Evolutionary conservation across 2,113 vertebrate genomes (phyloP).

Genomic region (Nannospalax galili): DNA sequence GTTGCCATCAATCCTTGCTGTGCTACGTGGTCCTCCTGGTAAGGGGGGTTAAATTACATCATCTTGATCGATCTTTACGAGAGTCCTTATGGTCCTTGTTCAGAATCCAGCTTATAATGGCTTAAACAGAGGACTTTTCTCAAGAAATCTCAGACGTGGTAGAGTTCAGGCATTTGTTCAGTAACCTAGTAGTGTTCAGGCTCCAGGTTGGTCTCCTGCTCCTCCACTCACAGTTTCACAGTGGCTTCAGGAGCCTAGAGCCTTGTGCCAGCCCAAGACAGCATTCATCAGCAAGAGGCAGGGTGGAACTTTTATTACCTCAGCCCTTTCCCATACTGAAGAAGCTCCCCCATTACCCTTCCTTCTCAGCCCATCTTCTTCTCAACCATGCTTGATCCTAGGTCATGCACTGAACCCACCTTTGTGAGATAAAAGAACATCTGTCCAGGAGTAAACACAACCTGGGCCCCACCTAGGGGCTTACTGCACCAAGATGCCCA

Average conservation of each 20-base stretch:
- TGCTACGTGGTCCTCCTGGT: background rate
- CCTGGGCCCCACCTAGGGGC: background rate
- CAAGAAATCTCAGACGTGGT: background rate
- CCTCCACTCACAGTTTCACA: background rate
- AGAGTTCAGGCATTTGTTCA: background rate
- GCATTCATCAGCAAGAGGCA: background rate
- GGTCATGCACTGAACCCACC: background rate
- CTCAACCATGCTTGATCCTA: background rate
- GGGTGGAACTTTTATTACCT: background rate
- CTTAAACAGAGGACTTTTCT: slow-evolving; percentile 1
- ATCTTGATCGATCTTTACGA: background rate
- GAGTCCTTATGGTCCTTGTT: background rate
- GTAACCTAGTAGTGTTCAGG: background rate
- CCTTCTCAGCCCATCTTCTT: background rate
- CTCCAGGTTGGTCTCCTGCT: background rate
- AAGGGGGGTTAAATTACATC: background rate
- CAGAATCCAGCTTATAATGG: background rate
- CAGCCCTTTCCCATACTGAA: background rate
- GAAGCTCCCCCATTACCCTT: background rate
- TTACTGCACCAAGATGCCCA: background rate
- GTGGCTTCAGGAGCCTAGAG: background rate
- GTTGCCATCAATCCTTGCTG: background rate
- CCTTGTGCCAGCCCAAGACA: background rate
- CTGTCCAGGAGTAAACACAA: background rate
- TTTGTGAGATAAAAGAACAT: slow-evolving; percentile 15